Percentiles rank a stretch among this genome's conserved stretches.
Evolutionary conservation across 2,888 invertebrate genomes (phyloP).

Genomic region (Drosophila kokeensis): DNA sequence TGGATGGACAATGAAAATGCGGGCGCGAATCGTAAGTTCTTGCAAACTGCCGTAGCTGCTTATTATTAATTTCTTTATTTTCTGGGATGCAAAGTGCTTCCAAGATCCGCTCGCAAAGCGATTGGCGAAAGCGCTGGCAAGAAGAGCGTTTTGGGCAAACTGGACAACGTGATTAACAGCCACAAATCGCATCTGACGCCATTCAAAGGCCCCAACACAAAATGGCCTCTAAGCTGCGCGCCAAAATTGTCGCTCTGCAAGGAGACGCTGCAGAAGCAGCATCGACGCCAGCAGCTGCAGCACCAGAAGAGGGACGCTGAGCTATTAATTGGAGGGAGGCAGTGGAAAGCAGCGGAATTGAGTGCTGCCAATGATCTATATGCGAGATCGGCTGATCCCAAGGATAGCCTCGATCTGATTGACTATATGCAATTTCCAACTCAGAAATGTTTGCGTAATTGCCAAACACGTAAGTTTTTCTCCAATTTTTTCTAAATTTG

Average conservation of each 20-base stretch:
- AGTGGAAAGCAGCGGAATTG: neutral
- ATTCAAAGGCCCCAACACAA: constrained; percentile 16
- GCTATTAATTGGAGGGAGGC: neutral
- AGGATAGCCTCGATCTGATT: constrained; percentile 26
- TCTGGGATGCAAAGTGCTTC: constrained; percentile 27
- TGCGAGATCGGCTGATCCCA: constrained; percentile 10
- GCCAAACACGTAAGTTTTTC: constrained; percentile 38
- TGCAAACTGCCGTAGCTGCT: no score
- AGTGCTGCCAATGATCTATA: constrained; percentile 11
- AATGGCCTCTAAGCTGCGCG: constrained; percentile 35
- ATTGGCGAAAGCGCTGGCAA: constrained; percentile 17
- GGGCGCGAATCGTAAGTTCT: constrained; percentile 34
- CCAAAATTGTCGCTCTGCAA: constrained; percentile 51
- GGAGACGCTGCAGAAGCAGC: constrained; percentile 46
- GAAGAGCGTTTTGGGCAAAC: constrained; percentile 37
- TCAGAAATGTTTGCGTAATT: constrained; percentile 32
- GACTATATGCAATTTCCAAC: constrained; percentile 51
- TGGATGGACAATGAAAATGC: constrained; percentile 49
- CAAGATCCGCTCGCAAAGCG: constrained; percentile 30
- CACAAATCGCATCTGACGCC: constrained; percentile 25
- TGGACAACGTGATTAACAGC: constrained; percentile 42
- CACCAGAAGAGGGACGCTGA: neutral
- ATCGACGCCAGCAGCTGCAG: constrained; percentile 8
- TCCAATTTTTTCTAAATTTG: neutral
- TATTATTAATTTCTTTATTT: neutral